Conservation (phyloP, 2,113 vertebrate species). For the Hippopotamus amphibius region DNA sequence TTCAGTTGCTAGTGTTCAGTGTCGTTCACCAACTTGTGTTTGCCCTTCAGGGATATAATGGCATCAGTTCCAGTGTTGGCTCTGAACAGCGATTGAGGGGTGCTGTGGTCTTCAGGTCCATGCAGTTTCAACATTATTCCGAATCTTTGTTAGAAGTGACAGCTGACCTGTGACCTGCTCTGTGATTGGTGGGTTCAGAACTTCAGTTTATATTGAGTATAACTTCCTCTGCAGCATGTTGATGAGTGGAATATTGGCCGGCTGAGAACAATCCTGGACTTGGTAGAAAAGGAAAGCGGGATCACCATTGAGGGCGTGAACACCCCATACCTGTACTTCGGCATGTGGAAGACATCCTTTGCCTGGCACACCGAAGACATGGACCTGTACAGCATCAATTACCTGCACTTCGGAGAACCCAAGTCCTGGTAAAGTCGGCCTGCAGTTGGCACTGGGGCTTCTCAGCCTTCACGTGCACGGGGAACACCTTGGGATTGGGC, state of each 20-base stretch:
- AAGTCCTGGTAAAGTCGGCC: conserved; percentile 94
- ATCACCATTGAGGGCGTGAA: conserved; percentile 97
- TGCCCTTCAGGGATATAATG: background rate
- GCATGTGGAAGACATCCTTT: conserved; percentile 99
- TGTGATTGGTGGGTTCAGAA: background rate
- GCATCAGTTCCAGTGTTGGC: background rate
- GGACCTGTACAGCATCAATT: conserved; percentile 98
- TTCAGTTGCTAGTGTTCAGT: background rate
- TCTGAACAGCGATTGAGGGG: background rate
- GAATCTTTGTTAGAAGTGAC: background rate
- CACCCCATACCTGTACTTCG: conserved; percentile 96
- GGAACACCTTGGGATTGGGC: background rate
- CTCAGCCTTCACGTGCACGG: background rate
- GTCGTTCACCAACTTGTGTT: background rate
- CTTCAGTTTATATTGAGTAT: background rate
- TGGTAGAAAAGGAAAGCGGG: conserved; percentile 95
- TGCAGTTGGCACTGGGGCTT: background rate
- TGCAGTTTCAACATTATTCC: background rate
- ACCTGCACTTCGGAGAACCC: conserved; percentile 97
- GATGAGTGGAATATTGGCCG: conserved; percentile 95
- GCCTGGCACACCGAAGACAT: conserved; percentile 99
- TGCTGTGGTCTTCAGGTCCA: background rate
- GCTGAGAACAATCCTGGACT: conserved; percentile 95
- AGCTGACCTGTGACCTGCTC: background rate
- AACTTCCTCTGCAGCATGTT: conserved; percentile 86